A percentile compares a stretch with the other conserved stretches of the same genome.
These are phyloP conservation scores for Ganaspis brasiliensis DNA, from an alignment of 2,888 invertebrate genomes.

Conservation along the genomic window DNA sequence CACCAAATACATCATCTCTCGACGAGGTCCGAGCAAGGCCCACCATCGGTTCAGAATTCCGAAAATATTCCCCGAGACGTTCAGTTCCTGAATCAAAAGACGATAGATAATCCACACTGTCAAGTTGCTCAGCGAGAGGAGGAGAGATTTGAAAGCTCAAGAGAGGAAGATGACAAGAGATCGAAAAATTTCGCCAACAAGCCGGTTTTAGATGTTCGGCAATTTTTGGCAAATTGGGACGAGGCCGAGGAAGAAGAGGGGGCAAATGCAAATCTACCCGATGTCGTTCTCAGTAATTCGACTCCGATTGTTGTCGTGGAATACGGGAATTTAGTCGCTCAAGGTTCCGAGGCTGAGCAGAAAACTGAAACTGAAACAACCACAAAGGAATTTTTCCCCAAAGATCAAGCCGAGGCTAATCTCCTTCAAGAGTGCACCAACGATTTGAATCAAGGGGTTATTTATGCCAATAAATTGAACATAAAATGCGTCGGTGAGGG, in stretches of 20 bases:
- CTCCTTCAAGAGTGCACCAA: constrained; percentile 26
- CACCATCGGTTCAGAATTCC: neutral
- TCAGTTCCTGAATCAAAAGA: constrained; percentile 45
- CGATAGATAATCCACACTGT: constrained; percentile 44
- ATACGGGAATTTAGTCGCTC: constrained; percentile 67
- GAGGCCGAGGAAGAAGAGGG: constrained; percentile 78
- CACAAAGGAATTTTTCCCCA: neutral
- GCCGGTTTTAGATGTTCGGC: constrained; percentile 77
- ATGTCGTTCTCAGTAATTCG: constrained; percentile 63
- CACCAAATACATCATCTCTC: constrained; percentile 48
- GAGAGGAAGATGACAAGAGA: constrained; percentile 48
- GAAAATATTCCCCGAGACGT: constrained; percentile 43
- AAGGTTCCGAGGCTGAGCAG: constrained; percentile 47
- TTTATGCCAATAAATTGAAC: constrained; percentile 23
- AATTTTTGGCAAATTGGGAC: constrained; percentile 79
- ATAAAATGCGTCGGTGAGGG: constrained; percentile 69
- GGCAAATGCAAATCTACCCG: constrained; percentile 63
- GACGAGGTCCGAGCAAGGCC: constrained; percentile 17
- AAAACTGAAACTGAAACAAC: constrained; percentile 47
- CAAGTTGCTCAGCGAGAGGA: constrained; percentile 49
- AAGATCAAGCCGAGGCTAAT: neutral
- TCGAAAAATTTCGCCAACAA: constrained; percentile 73
- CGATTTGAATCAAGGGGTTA: constrained; percentile 36
- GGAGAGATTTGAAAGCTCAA: constrained; percentile 32
- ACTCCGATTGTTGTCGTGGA: constrained; percentile 69